Evolutionary conservation across 2,797 vertebrate genomes (phyloP).

Genomic region (Nyctibius grandis): DNA sequence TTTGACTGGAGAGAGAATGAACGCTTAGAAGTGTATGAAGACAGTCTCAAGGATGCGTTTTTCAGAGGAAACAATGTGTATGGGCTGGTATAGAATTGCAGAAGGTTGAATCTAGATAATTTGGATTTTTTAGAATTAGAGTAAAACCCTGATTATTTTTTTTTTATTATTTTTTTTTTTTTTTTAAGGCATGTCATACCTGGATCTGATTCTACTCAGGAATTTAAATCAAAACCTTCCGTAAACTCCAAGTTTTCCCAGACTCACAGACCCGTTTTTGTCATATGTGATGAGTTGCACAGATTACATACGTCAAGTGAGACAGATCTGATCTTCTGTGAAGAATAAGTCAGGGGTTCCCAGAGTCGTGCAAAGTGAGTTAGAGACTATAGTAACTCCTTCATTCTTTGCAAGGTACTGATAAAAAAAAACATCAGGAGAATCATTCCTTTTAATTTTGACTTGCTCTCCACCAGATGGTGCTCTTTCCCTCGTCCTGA

Average conservation of each 20-base stretch:
- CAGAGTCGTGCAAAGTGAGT: background rate
- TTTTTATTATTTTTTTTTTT: background rate
- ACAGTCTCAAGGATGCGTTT: background rate
- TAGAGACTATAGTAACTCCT: background rate
- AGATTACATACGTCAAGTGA: background rate
- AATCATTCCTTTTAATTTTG: background rate
- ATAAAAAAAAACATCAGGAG: background rate
- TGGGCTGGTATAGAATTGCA: background rate
- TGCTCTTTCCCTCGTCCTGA: conserved; percentile 33
- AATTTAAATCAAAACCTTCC: background rate
- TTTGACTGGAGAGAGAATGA: background rate
- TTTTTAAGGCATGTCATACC: background rate
- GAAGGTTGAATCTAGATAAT: background rate
- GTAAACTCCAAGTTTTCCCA: background rate
- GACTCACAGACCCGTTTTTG: background rate
- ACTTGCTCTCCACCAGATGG: conserved; percentile 61
- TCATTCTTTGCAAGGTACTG: background rate
- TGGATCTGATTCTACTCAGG: background rate
- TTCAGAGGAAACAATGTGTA: background rate
- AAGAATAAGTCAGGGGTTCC: background rate
- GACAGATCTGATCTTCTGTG: background rate
- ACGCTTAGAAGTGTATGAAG: background rate
- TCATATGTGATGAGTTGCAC: background rate
- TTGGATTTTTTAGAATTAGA: background rate
- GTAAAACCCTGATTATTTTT: background rate